Evolutionary conservation across 92 coral and sea anemone species (phyloP), one percentile per base, ranked within the genome.

Genomic region (Galaxea fascicularis): DNA sequence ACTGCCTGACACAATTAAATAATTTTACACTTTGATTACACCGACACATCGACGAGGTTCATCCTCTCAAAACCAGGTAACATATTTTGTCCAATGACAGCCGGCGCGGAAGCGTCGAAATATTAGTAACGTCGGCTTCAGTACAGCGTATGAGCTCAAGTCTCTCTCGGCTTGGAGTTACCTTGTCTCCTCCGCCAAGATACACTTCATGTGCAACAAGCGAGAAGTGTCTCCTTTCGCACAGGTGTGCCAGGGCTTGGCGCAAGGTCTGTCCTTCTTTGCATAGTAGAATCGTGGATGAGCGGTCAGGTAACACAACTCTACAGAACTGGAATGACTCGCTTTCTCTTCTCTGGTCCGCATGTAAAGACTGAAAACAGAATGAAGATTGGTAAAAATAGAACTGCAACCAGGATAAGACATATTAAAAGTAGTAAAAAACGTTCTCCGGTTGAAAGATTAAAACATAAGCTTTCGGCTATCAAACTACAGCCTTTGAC

Each of bases 271-370:
- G 95, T 22, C 98, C 98, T 29, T 90, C 95, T 71, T 93, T 97
- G 72, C 92, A 93, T 47, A 94, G 66, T 57, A 97, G 62, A 62
- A 93, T 94, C 20, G 98, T 97, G 22, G 98, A 93, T 46, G 98
- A 94, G 71, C 83, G 96, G 73, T 94, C 93, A 0, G 99, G 98
- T 30, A 97, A 71, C 35, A 97, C 89, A 29, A 97, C 90, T 80
- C 98, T 86, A 73, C 99, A 97, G 73, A 95, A 94, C 88, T 92
- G 95, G 47, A 94, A 91, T 44, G 90, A 68, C 63, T 94, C 98
- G 72, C 94, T 94, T 62, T 92, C 98, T 47, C 92, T 76, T 17
- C 95, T 89, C 77, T 66, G 69, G 17, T 83, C 95, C 39, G 39
- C 87, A n/a, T 72, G 47, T 17, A 97, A 74, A 11, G 97, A 85